phyloP scores from a whole-genome alignment of 2,888 invertebrate species.

The Apamea anceps region DNA sequence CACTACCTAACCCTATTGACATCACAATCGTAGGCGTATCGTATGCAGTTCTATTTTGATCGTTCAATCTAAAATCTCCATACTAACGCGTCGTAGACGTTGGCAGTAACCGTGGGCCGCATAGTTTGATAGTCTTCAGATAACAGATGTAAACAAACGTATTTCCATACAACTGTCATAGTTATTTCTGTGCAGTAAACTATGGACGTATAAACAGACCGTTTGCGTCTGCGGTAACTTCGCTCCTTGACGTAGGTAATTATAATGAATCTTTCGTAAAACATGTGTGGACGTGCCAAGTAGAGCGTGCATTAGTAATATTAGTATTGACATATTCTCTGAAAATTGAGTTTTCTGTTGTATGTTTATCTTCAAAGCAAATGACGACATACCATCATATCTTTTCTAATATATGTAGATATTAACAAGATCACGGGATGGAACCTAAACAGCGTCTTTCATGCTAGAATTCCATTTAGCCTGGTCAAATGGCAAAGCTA shows the following conservation, averaged over 20 bases:
- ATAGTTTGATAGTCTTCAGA: conserved; percentile 50
- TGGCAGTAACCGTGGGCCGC: conserved; percentile 33
- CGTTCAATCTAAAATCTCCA: conserved; percentile 13
- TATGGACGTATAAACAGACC: conserved; percentile 23
- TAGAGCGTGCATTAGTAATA: conserved; percentile 59
- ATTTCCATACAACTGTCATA: conserved; percentile 55
- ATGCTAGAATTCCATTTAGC: not conserved
- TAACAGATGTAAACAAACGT: conserved; percentile 57
- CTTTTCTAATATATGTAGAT: not conserved
- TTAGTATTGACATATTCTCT: conserved; percentile 45
- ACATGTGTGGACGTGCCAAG: conserved; percentile 70
- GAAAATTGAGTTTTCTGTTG: conserved; percentile 34
- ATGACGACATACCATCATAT: not conserved
- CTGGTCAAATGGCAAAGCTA: not conserved
- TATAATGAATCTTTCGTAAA: conserved; percentile 73
- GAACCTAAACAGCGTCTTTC: not conserved
- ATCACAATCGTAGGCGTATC: not conserved
- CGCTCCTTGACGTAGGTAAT: conserved; percentile 54
- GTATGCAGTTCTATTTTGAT: conserved; percentile 22
- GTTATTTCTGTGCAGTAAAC: conserved; percentile 58
- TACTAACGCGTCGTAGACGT: conserved; percentile 9
- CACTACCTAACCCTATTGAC: not conserved
- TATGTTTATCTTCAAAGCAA: conserved; percentile 20
- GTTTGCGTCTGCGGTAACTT: conserved; percentile 60
- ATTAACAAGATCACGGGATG: not conserved